Conservation (phyloP, 2,113 vertebrate species). For the Nothocercus julius region DNA sequence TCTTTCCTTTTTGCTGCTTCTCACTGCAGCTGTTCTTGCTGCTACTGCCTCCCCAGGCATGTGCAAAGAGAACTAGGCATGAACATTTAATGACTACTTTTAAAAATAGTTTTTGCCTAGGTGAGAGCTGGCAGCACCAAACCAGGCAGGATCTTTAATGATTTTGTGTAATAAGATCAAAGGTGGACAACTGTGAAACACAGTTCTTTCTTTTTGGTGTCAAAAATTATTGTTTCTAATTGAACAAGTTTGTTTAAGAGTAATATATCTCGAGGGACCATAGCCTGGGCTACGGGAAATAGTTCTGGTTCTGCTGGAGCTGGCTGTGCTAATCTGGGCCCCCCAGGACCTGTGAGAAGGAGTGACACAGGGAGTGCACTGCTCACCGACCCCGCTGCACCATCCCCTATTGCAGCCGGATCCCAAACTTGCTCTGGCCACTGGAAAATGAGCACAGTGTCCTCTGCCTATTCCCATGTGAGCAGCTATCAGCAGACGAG, state of each 20-base stretch:
- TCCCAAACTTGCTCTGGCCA: background rate
- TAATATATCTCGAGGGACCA: slow-evolving; percentile 46
- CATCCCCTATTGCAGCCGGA: background rate
- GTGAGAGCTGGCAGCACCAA: slow-evolving; percentile 41
- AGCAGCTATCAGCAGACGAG: background rate
- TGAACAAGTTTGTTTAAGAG: slow-evolving; percentile 62
- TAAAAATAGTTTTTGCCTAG: background rate
- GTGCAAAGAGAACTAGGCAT: background rate
- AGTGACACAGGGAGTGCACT: slow-evolving; percentile 28
- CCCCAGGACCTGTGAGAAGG: slow-evolving; percentile 31
- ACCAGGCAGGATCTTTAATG: slow-evolving; percentile 47
- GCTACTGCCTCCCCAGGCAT: background rate
- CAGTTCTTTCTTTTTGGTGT: slow-evolving; percentile 51
- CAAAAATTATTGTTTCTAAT: slow-evolving; percentile 64
- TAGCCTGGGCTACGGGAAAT: slow-evolving; percentile 50
- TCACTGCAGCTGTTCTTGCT: slow-evolving; percentile 9
- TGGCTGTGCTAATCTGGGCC: slow-evolving; percentile 39
- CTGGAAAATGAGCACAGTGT: rapidly evolving
- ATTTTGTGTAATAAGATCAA: slow-evolving; percentile 49
- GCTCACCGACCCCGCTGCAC: background rate
- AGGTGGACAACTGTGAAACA: slow-evolving; percentile 46
- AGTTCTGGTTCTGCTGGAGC: slow-evolving; percentile 57
- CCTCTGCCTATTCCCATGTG: background rate
- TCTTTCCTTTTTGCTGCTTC: background rate
- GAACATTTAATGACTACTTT: background rate